phyloP scores from a whole-genome alignment of 2,888 invertebrate species.

The Latheticus oryzae region DNA sequence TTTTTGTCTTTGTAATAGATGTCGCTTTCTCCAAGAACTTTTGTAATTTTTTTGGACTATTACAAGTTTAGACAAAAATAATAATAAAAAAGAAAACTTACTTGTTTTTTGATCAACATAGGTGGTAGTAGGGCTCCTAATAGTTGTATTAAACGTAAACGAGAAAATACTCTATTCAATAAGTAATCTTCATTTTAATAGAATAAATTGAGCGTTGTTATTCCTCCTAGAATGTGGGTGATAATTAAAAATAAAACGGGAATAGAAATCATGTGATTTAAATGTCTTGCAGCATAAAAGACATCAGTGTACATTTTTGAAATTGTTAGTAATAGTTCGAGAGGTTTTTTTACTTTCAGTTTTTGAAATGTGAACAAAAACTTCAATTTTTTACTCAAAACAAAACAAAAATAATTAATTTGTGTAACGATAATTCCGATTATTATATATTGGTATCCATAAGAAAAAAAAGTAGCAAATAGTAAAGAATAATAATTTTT shows the following conservation, averaged over 20 bases:
- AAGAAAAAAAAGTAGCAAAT: constrained; percentile 17
- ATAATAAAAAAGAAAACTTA: no score
- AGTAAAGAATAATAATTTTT: no score
- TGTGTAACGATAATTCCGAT: constrained; percentile 5
- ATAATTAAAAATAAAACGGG: constrained; percentile 16
- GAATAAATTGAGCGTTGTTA: constrained; percentile 11
- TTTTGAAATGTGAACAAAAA: no score
- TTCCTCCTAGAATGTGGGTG: constrained; percentile 14
- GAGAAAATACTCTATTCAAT: not conserved
- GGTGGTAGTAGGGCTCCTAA: constrained; percentile 14
- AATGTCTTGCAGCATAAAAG: constrained; percentile 2
- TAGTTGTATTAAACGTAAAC: constrained; percentile 9
- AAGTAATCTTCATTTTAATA: constrained; percentile 10
- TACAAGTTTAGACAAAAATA: no score
- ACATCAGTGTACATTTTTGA: constrained; percentile 22
- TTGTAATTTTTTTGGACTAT: constrained; percentile 12
- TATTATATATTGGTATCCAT: constrained; percentile 19
- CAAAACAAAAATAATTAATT: constrained; percentile 13
- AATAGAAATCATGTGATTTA: constrained; percentile 19
- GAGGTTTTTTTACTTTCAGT: no score
- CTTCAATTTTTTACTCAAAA: constrained; percentile 12
- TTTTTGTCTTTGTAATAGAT: constrained; percentile 7
- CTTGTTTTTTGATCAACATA: constrained; percentile 18
- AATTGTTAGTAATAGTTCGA: constrained; percentile 4
- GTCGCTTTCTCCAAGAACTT: constrained; percentile 3